Conservation (phyloP, 2,888 invertebrate species). For the Agrotis clavis region DNA sequence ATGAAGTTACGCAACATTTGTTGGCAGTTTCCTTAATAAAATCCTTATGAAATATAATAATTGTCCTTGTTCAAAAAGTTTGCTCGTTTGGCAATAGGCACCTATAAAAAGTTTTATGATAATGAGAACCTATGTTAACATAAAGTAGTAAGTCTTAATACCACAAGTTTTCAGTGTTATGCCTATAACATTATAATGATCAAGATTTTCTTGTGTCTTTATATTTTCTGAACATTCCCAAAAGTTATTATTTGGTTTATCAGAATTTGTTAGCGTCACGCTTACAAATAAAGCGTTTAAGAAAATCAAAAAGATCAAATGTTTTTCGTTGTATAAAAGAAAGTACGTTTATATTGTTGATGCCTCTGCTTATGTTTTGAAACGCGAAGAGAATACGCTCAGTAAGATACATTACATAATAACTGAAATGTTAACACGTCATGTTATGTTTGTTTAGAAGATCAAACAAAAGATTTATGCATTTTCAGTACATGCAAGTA, state of each 20-base stretch:
- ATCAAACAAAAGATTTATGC: background rate
- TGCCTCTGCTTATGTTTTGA: background rate
- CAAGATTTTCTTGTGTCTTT: conserved; percentile 17
- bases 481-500: background rate
- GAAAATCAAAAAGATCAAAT: conserved; percentile 38
- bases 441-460: background rate
- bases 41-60: no score
- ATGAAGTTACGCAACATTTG: background rate
- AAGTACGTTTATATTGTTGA: background rate
- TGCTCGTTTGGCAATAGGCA: background rate
- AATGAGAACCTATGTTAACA: background rate
- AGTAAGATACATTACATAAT: no score
- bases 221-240: conserved; percentile 8
- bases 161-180: conserved; percentile 8
- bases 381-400: no score
- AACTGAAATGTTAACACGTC: no score
- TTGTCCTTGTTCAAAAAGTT: background rate
- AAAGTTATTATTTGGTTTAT: conserved; percentile 4
- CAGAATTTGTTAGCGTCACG: conserved; percentile 9
- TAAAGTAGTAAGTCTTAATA: background rate
- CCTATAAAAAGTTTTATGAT: background rate
- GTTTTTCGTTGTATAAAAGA: conserved; percentile 10
- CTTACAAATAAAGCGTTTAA: conserved; percentile 19
- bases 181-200: background rate
- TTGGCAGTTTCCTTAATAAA: background rate